Percentiles rank a stretch among this genome's conserved stretches.
These are phyloP conservation scores for Enteromius thamalakanensis DNA, from an alignment of 2,797 vertebrate species.

Conservation along the genomic window DNA sequence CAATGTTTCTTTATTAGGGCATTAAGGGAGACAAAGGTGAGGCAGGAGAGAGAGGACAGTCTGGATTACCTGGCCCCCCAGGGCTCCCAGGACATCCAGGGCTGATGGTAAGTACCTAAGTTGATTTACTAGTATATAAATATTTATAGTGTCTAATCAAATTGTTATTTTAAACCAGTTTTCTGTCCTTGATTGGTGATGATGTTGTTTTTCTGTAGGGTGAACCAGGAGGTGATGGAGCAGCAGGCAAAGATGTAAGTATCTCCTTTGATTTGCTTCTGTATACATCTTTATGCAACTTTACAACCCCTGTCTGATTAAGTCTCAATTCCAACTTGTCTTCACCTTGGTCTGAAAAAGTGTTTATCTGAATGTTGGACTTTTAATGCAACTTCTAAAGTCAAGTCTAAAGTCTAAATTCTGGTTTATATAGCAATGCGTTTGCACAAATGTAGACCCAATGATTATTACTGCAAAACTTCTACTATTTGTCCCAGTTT, in stretches of 20 bases:
- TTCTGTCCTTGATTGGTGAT: conserved; percentile 20
- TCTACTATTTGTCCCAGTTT: conserved; percentile 8
- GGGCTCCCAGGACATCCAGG: conserved; percentile 91
- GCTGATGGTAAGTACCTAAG: conserved; percentile 76
- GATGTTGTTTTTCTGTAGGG: conserved; percentile 75
- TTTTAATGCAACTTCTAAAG: not conserved
- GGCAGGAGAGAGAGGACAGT: conserved; percentile 85
- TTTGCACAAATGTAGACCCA: conserved; percentile 24
- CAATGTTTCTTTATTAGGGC: conserved; percentile 75
- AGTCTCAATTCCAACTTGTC: not conserved
- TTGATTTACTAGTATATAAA: not conserved
- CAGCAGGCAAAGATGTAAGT: conserved; percentile 89
- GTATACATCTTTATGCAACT: conserved; percentile 11
- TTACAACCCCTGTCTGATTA: not conserved
- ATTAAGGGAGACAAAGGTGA: conserved; percentile 89
- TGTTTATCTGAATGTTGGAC: not conserved
- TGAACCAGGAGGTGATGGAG: conserved; percentile 86
- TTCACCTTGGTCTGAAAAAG: not conserved
- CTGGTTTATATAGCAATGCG: not conserved
- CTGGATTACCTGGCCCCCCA: conserved; percentile 85
- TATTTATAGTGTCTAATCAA: not conserved
- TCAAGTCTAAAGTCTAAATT: too few relatives aligned
- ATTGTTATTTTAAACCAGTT: not conserved
- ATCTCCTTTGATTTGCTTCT: conserved; percentile 37
- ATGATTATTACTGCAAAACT: conserved; percentile 36